Conservation (phyloP, 2,797 vertebrate species). For the Chrosomus eos region DNA sequence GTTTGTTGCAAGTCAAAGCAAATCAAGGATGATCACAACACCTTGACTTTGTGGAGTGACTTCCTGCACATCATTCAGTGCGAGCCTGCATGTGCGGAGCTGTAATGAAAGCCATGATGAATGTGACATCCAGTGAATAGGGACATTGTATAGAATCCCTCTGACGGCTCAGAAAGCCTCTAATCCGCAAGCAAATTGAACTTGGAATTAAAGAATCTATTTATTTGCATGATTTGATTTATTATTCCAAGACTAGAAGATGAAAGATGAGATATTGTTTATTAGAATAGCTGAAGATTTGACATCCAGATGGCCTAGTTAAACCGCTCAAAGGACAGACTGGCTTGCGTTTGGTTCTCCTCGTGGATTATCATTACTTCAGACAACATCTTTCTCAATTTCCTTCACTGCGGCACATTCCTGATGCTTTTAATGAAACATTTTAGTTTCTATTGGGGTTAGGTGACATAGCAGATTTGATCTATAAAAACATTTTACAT, state of each 20-base stretch:
- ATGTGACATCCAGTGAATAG: slow-evolving; percentile 47
- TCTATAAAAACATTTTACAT: background rate
- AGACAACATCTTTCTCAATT: slow-evolving; percentile 43
- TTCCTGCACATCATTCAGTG: slow-evolving; percentile 45
- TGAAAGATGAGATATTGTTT: slow-evolving; percentile 38
- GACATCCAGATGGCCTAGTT: slow-evolving; percentile 28
- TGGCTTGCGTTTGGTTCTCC: slow-evolving; percentile 11
- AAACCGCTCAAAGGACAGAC: slow-evolving; percentile 42
- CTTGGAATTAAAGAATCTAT: slow-evolving; percentile 51
- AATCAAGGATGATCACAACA: slow-evolving; percentile 27
- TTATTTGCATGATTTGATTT: slow-evolving; percentile 54
- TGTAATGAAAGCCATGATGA: slow-evolving; percentile 53
- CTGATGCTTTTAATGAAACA: slow-evolving; percentile 36
- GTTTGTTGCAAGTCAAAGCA: slow-evolving; percentile 15
- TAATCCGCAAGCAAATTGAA: slow-evolving; percentile 48
- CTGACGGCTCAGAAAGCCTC: slow-evolving; percentile 50
- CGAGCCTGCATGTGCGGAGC: slow-evolving; percentile 27
- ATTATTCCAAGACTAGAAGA: slow-evolving; percentile 45
- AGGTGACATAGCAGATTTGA: slow-evolving; percentile 6
- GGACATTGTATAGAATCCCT: slow-evolving; percentile 42
- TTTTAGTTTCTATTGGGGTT: slow-evolving; percentile 31
- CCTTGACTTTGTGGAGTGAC: slow-evolving; percentile 35
- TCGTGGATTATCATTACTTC: slow-evolving; percentile 37
- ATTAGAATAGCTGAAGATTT: slow-evolving; percentile 39
- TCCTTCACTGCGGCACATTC: slow-evolving; percentile 26